Conservation (phyloP, 2,888 invertebrate species). For the Latheticus oryzae region DNA sequence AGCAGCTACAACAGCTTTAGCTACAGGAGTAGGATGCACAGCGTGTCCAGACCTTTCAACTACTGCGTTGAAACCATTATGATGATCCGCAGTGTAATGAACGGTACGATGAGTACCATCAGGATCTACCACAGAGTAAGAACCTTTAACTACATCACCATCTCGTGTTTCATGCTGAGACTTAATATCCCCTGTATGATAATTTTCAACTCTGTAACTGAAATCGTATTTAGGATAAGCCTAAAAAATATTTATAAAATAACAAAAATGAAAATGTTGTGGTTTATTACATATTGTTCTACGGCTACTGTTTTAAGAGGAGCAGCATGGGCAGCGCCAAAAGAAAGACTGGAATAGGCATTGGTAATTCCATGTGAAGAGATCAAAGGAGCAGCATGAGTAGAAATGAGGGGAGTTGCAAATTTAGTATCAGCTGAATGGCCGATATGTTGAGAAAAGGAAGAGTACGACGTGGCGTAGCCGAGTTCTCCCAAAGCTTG, state of each 20-base stretch:
- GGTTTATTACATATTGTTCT: conserved; percentile 31
- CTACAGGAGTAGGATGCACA: conserved; percentile 60
- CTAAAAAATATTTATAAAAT: conserved; percentile 45
- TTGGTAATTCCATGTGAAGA: conserved; percentile 17
- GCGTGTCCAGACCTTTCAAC: conserved; percentile 67
- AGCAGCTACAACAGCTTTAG: conserved; percentile 24
- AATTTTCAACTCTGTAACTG: conserved; percentile 70
- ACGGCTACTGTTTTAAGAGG: conserved; percentile 25
- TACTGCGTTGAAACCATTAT: conserved; percentile 66
- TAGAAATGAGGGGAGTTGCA: conserved; percentile 15
- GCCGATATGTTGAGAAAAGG: conserved; percentile 47
- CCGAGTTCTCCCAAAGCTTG: conserved; percentile 45
- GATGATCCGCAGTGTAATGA: conserved; percentile 69
- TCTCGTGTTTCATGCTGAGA: conserved; percentile 69
- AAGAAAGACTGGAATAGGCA: conserved; percentile 24
- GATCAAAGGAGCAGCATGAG: conserved; percentile 10
- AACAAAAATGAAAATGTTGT: conserved; percentile 46
- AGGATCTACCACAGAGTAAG: conserved; percentile 69
- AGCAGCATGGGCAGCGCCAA: conserved; percentile 12
- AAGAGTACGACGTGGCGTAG: conserved; percentile 48
- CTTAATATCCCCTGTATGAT: conserved; percentile 70
- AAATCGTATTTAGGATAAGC: conserved; percentile 70
- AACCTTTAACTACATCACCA: conserved; percentile 69
- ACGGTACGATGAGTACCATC: conserved; percentile 70
- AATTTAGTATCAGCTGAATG: conserved; percentile 15